Base-by-base conservation (phyloP, 2,888 invertebrate genomes). In the Dasysyrphus albostriatus region DNA sequence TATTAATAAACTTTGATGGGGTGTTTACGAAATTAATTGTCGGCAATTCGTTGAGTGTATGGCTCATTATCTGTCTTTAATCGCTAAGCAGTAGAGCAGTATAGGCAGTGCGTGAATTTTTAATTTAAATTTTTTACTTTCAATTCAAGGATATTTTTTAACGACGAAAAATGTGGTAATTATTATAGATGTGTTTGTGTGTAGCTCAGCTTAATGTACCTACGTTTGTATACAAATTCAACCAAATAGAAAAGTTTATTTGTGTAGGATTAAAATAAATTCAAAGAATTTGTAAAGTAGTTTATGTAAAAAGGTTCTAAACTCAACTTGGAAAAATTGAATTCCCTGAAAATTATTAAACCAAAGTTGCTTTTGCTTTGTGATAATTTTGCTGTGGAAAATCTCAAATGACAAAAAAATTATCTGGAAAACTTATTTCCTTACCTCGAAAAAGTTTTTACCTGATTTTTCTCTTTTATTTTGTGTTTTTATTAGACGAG, bases 1-100 rank as follows among this genome's bases (percentile, higher is more conserved):
- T 73, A 85, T 85, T 85, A 81, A 85, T 85, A 81, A 85, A 81
- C 85, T 61, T 81, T 82, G 81, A 81, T 81, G 81, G 85, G 81
- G 81, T 85, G 85, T 81, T 81, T 81, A 73, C 58, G 44, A 77
- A 85, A 81, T 81, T 85, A 77, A 85, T 85, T 77, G 81, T 63
- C 32, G n/a, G 73, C 84, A 76, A 80, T 81, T 81, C 75, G 69
- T 76, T 81, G 39, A 39, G 16, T 54, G 69, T 51, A 54, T 37
- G 58, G 72, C 72, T 72, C 72, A 72, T 72, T 72, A 72, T 47
- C 58, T 58, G 51, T 72, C 58, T 9, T 72, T 72, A 58, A 72
- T 72, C 51, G 69, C 51, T 34, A 61, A n/a, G 10, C 12, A 37
- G 32, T 37, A 37, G 7, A 24, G 24, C 3, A 24, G 7, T 37